A percentile compares a stretch with the other conserved stretches of the same genome.
These are phyloP conservation scores for Polydrusus pterygomalis DNA, from an alignment of 2,888 invertebrate genomes.

Conservation along the genomic window DNA sequence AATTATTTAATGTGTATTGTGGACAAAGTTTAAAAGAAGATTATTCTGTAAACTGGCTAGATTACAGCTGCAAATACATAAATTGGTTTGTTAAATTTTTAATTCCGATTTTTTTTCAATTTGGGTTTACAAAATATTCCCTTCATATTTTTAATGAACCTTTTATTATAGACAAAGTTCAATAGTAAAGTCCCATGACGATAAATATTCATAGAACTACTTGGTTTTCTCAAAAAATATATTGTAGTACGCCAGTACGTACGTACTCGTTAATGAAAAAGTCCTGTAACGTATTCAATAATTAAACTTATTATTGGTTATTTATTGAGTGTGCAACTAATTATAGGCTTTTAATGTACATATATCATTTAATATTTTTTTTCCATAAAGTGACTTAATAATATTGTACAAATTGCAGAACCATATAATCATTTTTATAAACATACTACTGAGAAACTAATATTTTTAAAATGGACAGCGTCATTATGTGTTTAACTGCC, in stretches of 20 bases:
- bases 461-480: neutral
- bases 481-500: constrained; percentile 5
- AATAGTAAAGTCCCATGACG: neutral
- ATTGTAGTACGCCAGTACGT: neutral
- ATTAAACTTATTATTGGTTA: neutral
- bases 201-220: neutral
- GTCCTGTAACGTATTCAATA: neutral
- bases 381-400: neutral
- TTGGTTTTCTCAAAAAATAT: neutral
- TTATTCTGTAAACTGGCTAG: no score
- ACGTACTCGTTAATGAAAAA: neutral
- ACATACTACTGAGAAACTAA: neutral
- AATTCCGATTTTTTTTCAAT: no score
- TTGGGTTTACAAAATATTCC: no score
- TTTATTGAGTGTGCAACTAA: neutral
- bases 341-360: neutral
- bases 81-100: no score
- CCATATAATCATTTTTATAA: neutral
- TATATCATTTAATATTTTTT: neutral
- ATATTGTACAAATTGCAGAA: neutral
- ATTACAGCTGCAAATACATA: no score
- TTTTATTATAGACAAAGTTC: neutral
- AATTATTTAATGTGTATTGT: no score
- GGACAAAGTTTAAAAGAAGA: no score
- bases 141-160: no score